Conservation (phyloP, 2,888 invertebrate genomes). For the Nephrotoma appendiculata region DNA sequence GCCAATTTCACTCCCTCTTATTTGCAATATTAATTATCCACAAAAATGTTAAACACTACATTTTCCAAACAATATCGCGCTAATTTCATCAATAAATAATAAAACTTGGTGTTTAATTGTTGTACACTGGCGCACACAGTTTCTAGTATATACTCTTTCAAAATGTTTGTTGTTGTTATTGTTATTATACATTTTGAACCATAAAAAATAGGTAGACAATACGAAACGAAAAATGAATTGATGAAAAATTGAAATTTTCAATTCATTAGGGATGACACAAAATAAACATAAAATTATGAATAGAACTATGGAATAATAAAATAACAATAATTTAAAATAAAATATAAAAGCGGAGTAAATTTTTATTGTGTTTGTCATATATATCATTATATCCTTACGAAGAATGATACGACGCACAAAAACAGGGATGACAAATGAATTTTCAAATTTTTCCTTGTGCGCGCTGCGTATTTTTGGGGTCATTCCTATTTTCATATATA, state of each 20-base stretch:
- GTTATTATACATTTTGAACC: background rate
- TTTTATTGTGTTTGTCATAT: background rate
- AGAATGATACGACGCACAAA: background rate
- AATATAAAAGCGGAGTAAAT: background rate
- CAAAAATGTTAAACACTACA: background rate
- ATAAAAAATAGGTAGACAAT: background rate
- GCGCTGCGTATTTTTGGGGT: background rate
- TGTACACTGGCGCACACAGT: background rate
- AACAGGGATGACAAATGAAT: background rate
- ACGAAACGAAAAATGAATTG: background rate
- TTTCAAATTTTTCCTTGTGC: background rate
- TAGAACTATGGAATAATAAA: background rate
- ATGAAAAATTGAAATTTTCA: background rate
- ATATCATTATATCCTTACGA: background rate
- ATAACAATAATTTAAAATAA: background rate
- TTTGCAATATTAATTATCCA: no score
- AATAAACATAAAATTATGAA: background rate
- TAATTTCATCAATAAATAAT: background rate
- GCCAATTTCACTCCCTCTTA: no score
- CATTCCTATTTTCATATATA: background rate
- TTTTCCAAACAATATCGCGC: background rate
- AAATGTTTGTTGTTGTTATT: background rate
- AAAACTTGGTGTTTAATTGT: background rate
- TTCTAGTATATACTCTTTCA: background rate
- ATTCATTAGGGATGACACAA: background rate